These are phyloP conservation scores for Mus caroli DNA, from an alignment of 2,797 vertebrate species.

Conservation along the genomic window DNA sequence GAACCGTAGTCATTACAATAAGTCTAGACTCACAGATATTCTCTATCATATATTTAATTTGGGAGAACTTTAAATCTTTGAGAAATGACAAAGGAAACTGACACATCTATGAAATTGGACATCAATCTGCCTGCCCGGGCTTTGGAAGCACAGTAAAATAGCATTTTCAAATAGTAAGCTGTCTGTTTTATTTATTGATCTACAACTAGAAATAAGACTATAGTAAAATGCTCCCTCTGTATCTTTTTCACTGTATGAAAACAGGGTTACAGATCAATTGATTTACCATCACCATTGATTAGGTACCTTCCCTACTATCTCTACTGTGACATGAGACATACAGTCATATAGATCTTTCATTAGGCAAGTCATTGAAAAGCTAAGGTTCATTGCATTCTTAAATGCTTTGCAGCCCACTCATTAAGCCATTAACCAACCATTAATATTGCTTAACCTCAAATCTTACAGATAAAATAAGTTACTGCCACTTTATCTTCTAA, in stretches of 20 bases:
- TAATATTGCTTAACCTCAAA: conserved; percentile 90
- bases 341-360: conserved; percentile 92
- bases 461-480: conserved; percentile 88
- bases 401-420: conserved; percentile 89
- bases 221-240: conserved; percentile 87
- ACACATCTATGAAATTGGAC: conserved; percentile 87
- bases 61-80: conserved; percentile 89
- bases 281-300: conserved; percentile 92
- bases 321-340: conserved; percentile 89
- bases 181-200: conserved; percentile 90
- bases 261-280: conserved; percentile 91
- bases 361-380: conserved; percentile 90
- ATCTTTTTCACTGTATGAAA: conserved; percentile 89
- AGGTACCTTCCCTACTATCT: conserved; percentile 88
- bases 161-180: conserved; percentile 88
- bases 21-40: conserved; percentile 86
- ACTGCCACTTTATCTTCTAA: conserved; percentile 85
- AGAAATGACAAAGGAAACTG: conserved; percentile 88
- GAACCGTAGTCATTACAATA: conserved; percentile 86
- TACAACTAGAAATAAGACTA: conserved; percentile 86
- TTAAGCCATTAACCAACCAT: conserved; percentile 90
- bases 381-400: conserved; percentile 89
- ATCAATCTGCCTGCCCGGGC: conserved; percentile 87
- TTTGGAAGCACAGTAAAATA: conserved; percentile 87
- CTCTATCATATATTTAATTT: conserved; percentile 88